Conservation (phyloP, 2,113 vertebrate genomes). For the Epinephelus fuscoguttatus region DNA sequence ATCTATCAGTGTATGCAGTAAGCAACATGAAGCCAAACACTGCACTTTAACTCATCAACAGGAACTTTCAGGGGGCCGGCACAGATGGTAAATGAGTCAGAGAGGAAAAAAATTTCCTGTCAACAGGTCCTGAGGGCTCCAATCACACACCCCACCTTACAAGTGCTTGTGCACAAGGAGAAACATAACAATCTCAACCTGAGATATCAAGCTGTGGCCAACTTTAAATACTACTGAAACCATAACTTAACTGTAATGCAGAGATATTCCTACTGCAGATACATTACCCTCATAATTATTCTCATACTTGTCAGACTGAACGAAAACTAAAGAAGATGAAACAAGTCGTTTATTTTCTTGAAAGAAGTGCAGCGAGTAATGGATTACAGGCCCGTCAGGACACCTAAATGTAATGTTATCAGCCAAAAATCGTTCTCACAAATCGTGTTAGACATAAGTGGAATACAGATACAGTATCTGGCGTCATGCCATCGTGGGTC, state of each 20-base stretch:
- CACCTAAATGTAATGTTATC: conserved; percentile 14
- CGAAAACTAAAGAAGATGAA: conserved; percentile 3
- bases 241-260: neutral
- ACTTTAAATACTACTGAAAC: neutral
- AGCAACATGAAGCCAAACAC: conserved; percentile 24
- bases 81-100: neutral
- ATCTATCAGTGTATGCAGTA: conserved; percentile 36
- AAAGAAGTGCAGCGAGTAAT: conserved; percentile 23
- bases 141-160: neutral
- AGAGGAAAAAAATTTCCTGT: neutral
- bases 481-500: neutral
- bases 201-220: too few species aligned
- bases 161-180: neutral
- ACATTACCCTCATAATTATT: neutral
- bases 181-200: too few species aligned
- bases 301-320: neutral
- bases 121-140: neutral
- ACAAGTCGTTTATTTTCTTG: conserved; percentile 12
- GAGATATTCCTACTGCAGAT: neutral
- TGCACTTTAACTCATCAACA: neutral
- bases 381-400: neutral
- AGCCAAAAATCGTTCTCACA: conserved; percentile 5
- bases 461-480: conserved; percentile 37
- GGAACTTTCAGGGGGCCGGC: neutral
- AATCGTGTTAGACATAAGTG: conserved; percentile 9